phyloP scores from a whole-genome alignment of 2,113 vertebrate species.

The Alaudala cheleensis region DNA sequence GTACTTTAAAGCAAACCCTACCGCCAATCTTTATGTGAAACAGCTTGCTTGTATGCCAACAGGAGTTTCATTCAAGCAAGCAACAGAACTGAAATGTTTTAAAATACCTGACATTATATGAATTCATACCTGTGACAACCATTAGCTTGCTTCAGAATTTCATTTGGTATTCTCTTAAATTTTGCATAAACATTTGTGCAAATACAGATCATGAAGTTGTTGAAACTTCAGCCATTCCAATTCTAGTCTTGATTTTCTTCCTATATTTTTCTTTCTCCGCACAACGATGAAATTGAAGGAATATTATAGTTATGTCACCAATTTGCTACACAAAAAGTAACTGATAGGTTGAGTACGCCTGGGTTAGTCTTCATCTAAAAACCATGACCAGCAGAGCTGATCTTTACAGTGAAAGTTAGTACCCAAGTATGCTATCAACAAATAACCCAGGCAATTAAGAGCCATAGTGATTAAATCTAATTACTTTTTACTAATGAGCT shows the following conservation, averaged over 20 bases:
- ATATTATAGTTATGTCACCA: background rate
- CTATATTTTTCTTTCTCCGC: background rate
- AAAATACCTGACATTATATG: background rate
- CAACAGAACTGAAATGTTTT: background rate
- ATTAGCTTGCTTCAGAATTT: background rate
- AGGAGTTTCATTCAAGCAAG: background rate
- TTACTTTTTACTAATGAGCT: background rate
- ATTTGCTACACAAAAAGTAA: background rate
- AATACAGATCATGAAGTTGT: background rate
- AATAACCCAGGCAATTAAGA: background rate
- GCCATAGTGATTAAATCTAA: background rate
- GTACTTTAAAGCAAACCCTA: background rate
- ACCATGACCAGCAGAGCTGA: rapidly evolving
- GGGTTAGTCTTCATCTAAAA: background rate
- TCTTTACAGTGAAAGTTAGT: background rate
- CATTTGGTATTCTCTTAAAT: background rate
- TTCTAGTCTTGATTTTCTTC: background rate
- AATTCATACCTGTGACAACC: background rate
- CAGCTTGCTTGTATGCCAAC: background rate
- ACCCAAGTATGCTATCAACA: background rate
- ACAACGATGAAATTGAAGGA: background rate
- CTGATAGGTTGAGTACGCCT: background rate
- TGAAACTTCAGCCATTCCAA: background rate
- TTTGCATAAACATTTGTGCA: background rate
- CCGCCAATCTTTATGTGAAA: background rate